Percentiles rank a stretch among this genome's conserved stretches.
Conservation (phyloP, 2,888 invertebrate genomes). For the Pycnomerus fuliginosus region DNA sequence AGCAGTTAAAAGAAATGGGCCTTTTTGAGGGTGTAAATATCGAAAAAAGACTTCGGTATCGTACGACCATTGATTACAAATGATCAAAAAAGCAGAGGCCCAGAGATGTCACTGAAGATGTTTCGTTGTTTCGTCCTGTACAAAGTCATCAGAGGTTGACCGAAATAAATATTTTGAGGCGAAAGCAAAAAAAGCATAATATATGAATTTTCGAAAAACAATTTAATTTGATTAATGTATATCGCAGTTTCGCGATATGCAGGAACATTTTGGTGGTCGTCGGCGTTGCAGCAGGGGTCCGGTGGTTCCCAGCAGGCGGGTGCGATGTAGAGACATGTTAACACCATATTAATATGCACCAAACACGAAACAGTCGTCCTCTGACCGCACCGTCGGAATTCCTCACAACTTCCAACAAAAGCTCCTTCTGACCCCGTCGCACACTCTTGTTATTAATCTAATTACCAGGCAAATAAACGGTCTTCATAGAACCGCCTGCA, state of each 20-base stretch:
- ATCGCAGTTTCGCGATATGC: conserved; percentile 25
- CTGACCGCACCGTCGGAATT: conserved; percentile 24
- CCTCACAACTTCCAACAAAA: conserved; percentile 8
- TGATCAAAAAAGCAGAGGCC: too few species aligned
- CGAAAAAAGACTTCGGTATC: too few species aligned
- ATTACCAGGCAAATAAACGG: conserved; percentile 15
- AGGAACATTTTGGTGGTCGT: conserved; percentile 30
- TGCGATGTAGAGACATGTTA: conserved; percentile 45
- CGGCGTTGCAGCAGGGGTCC: conserved; percentile 29
- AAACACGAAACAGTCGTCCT: conserved; percentile 38
- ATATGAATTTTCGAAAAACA: too few species aligned
- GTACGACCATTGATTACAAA: too few species aligned
- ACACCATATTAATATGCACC: conserved; percentile 44
- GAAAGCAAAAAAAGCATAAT: too few species aligned
- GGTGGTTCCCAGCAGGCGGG: conserved; percentile 38
- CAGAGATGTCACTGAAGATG: too few species aligned
- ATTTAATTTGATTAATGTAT: conserved; percentile 17
- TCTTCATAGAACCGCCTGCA: conserved; percentile 9
- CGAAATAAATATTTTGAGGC: too few species aligned
- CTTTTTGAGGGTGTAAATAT: too few species aligned
- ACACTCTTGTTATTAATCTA: conserved; percentile 15
- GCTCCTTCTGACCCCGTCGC: conserved; percentile 2
- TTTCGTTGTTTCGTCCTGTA: too few species aligned
- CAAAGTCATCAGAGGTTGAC: too few species aligned
- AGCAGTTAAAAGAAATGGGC: too few species aligned